phyloP scores from a whole-genome alignment of 1,140 invertebrate species.

The Drosophila pruinosa region DNA sequence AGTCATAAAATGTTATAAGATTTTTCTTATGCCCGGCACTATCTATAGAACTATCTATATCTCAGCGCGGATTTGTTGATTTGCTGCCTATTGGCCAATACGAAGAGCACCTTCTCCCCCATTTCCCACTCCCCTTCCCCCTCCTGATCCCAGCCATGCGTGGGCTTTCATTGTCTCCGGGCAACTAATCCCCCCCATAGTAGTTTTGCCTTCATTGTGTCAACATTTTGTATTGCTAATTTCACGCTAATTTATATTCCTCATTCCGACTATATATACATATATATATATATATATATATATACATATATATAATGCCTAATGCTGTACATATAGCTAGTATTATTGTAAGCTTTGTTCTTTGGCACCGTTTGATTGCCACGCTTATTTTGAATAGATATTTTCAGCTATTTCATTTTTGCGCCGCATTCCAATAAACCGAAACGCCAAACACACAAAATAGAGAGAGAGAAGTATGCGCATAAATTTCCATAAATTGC shows the following conservation, averaged over 20 bases:
- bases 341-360: constrained; percentile 14
- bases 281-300: background rate
- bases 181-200: constrained; percentile 13
- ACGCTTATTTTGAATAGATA: background rate
- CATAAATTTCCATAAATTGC: background rate
- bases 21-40: background rate
- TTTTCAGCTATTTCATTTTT: background rate
- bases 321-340: background rate
- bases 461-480: background rate
- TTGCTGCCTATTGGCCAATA: constrained; percentile 25
- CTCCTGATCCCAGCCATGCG: background rate
- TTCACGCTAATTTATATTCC: constrained; percentile 29
- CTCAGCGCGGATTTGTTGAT: constrained; percentile 1
- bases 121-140: too few relatives aligned
- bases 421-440: background rate
- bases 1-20: constrained; percentile 65
- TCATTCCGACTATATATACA: background rate
- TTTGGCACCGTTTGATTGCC: background rate
- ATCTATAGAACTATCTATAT: constrained; percentile 3
- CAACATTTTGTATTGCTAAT: constrained; percentile 16
- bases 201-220: constrained; percentile 16
- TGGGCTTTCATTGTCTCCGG: constrained; percentile 29
- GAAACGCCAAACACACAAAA: background rate
- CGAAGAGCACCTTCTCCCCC: too few relatives aligned
- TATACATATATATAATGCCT: too few relatives aligned